Percentiles rank a stretch among this genome's conserved stretches.
These are phyloP conservation scores for Siphonodentalium dalli DNA, from an alignment of 2,888 invertebrate species.

Conservation along the genomic window DNA sequence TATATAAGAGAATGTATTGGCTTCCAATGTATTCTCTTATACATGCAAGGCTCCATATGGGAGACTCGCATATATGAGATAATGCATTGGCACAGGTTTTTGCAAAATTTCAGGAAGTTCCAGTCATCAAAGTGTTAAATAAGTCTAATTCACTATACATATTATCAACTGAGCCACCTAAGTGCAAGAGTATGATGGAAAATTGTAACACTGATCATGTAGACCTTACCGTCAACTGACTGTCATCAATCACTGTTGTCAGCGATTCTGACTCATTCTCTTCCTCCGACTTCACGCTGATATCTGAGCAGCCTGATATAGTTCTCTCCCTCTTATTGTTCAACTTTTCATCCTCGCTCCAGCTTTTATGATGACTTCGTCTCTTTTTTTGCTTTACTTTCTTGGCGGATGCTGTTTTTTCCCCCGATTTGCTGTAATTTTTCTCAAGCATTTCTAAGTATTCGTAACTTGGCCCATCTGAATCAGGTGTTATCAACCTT, in stretches of 20 bases:
- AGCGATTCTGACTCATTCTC: constrained; percentile 19
- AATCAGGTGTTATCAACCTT: constrained; percentile 56
- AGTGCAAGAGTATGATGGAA: no score
- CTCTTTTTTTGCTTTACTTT: constrained; percentile 40
- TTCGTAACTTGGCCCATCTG: constrained; percentile 42
- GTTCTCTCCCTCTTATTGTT: constrained; percentile 30
- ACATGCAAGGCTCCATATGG: no score
- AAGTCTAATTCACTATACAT: no score
- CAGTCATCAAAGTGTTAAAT: no score
- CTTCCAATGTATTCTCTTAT: no score
- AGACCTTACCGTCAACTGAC: no score
- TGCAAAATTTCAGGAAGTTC: no score
- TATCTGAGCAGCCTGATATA: constrained; percentile 46
- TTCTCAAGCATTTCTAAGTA: constrained; percentile 45
- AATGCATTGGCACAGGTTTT: no score
- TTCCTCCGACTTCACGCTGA: constrained; percentile 42
- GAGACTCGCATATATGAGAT: no score
- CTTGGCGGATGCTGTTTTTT: constrained; percentile 21
- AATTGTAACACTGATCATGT: no score
- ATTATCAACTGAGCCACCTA: no score
- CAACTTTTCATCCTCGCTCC: constrained; percentile 33
- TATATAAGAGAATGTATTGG: no score
- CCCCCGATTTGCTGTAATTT: constrained; percentile 13
- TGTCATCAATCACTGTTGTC: constrained; percentile 10
- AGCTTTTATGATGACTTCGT: constrained; percentile 42